These are phyloP conservation scores for Apteryx owenii DNA, from an alignment of 2,113 vertebrate genomes.

Conservation along the genomic window DNA sequence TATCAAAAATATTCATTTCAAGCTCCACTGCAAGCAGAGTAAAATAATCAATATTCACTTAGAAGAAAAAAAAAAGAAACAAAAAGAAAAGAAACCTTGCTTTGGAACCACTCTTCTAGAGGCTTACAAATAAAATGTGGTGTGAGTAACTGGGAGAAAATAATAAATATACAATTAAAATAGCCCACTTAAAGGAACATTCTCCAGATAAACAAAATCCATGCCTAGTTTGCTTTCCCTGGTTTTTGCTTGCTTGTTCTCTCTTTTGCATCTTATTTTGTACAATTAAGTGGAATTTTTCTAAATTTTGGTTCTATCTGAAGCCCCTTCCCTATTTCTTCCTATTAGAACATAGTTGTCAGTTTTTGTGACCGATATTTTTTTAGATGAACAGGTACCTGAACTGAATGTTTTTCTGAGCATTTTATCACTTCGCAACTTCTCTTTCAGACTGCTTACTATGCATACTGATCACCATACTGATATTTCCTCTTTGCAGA, in stretches of 20 bases:
- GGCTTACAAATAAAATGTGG: neutral
- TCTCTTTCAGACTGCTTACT: neutral
- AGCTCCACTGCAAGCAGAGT: slow-evolving; percentile 45
- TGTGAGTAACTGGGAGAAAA: neutral
- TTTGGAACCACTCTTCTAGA: neutral
- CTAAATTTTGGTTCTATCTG: neutral
- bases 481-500: neutral
- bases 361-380: neutral
- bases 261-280: neutral
- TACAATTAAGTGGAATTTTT: neutral
- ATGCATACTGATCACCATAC: neutral
- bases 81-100: neutral
- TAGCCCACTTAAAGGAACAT: neutral
- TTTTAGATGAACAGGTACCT: neutral
- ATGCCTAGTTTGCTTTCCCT: neutral
- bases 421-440: neutral
- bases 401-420: neutral
- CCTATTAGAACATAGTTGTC: neutral
- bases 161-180: neutral
- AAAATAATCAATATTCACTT: slow-evolving; percentile 63
- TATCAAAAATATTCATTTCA: slow-evolving; percentile 70
- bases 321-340: neutral
- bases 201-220: neutral
- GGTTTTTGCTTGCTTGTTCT: neutral
- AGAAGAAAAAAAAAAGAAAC: neutral